Conservation (phyloP, 2,113 vertebrate species). For the Ictidomys tridecemlineatus region DNA sequence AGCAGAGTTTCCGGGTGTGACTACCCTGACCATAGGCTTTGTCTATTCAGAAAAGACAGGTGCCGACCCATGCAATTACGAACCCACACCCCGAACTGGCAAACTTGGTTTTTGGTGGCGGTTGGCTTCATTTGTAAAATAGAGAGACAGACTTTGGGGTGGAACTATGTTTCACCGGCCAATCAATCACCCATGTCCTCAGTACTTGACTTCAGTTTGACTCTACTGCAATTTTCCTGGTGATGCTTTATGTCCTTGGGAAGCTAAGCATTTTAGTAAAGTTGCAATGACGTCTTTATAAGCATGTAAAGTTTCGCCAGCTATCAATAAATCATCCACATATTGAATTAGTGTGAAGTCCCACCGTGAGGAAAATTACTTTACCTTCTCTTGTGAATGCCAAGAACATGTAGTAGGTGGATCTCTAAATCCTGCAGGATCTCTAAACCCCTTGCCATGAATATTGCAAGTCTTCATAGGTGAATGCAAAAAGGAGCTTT, state of each 20-base stretch:
- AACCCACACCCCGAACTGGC: background rate
- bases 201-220: background rate
- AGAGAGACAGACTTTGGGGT: background rate
- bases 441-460: background rate
- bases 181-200: background rate
- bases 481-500: background rate
- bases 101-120: background rate
- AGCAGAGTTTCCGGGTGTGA: background rate
- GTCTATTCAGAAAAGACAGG: background rate
- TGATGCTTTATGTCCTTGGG: background rate
- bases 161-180: background rate
- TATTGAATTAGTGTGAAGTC: background rate
- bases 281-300: conserved; percentile 7
- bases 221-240: background rate
- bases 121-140: background rate
- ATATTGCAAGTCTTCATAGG: background rate
- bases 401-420: background rate
- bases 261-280: background rate
- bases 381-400: background rate
- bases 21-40: background rate
- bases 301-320: background rate
- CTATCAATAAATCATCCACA: conserved; percentile 37
- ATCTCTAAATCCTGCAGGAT: background rate
- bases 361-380: background rate
- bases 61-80: background rate